A percentile compares a stretch with the other conserved stretches of the same genome.
Conservation (phyloP, 2,113 vertebrate species). For the Danio rerio region GRCz12tu NC_133177.1:43631501-43632000, state of each 20-base stretch:
- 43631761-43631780: conserved; percentile 18
- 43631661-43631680: background rate
- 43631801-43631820: conserved; percentile 28
- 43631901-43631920: background rate
- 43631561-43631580: conserved; percentile 39
- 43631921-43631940: conserved; percentile 15
- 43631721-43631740: background rate
- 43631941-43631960: background rate
- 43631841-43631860: conserved; percentile 4
- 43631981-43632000: background rate
- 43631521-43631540: conserved; percentile 41
- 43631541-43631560: conserved; percentile 12
- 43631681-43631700: background rate
- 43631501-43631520: conserved; percentile 13
- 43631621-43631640: conserved; percentile 20
- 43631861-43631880: conserved; percentile 10
- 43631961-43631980: background rate
- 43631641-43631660: conserved; percentile 17
- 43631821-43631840: conserved; percentile 13
- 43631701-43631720: background rate
- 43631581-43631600: conserved; percentile 42
- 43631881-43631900: conserved; percentile 27
- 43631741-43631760: conserved; percentile 39
- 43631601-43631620: conserved; percentile 12
- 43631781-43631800: background rate